Percentiles rank a stretch among this genome's conserved stretches.
Evolutionary conservation across 2,888 invertebrate genomes (phyloP).

Genomic region (Halictus ligatus): DNA sequence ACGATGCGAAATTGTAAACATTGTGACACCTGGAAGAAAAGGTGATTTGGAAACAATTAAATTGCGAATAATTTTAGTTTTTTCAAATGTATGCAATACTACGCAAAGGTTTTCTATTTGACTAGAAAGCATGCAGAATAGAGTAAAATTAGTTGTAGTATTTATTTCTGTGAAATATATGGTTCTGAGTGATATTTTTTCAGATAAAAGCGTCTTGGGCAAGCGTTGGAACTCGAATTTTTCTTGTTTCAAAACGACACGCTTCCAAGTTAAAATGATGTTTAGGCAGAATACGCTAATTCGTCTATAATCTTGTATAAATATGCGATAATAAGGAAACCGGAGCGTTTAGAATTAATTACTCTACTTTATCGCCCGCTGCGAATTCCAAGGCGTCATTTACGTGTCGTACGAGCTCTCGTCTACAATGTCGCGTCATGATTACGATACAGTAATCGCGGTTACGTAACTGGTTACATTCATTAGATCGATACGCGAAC

Average conservation of each 20-base stretch:
- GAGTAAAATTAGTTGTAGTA: too few species aligned
- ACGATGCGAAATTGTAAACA: too few species aligned
- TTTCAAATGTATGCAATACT: too few species aligned
- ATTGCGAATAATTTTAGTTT: too few species aligned
- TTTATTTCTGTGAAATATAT: too few species aligned
- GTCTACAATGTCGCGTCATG: not conserved
- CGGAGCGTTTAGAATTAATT: not conserved
- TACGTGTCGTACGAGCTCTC: not conserved
- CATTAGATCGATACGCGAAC: conserved; percentile 6
- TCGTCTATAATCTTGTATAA: not conserved
- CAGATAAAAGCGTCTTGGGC: not conserved
- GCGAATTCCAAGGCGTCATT: conserved; percentile 6
- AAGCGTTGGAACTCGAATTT: not conserved
- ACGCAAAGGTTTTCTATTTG: too few species aligned
- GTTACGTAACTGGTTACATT: conserved; percentile 16
- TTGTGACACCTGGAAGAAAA: too few species aligned
- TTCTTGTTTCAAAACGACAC: not conserved
- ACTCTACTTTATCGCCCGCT: not conserved
- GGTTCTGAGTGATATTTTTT: not conserved
- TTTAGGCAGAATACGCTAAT: not conserved
- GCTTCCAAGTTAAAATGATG: not conserved
- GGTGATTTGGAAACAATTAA: too few species aligned
- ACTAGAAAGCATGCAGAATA: too few species aligned
- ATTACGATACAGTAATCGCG: conserved; percentile 7
- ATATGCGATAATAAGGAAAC: not conserved